phyloP scores from a whole-genome alignment of 2,797 vertebrate species.

The Alca torda region DNA sequence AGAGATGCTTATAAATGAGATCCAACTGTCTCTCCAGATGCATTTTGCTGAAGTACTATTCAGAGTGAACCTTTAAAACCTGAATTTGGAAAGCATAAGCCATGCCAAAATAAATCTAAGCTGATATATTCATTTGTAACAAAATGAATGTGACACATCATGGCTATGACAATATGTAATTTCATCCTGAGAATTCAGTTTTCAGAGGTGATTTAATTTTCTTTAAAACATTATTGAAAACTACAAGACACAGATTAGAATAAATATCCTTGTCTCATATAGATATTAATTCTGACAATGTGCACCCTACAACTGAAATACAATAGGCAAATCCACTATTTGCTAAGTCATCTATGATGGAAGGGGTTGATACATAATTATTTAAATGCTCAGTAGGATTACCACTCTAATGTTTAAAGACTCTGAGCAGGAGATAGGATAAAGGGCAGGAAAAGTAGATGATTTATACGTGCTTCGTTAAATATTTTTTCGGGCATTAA shows the following conservation, averaged over 20 bases:
- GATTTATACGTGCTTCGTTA: not conserved
- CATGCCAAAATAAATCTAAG: slow-evolving; percentile 73
- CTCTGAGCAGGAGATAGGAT: not conserved
- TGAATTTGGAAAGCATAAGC: slow-evolving; percentile 59
- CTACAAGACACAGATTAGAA: slow-evolving; percentile 58
- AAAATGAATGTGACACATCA: slow-evolving; percentile 61
- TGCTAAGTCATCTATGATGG: slow-evolving; percentile 17
- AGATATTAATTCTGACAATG: slow-evolving; percentile 61
- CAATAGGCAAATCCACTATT: slow-evolving; percentile 32
- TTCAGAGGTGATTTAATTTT: slow-evolving; percentile 72
- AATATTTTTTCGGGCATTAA: slow-evolving; percentile 24
- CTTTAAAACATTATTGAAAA: slow-evolving; percentile 70
- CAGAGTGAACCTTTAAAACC: slow-evolving; percentile 62
- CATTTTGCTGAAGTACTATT: slow-evolving; percentile 69
- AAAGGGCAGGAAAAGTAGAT: not conserved
- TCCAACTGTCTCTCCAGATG: slow-evolving; percentile 64
- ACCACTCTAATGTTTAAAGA: not conserved
- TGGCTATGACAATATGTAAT: slow-evolving; percentile 58
- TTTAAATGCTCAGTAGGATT: slow-evolving; percentile 16
- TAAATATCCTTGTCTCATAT: slow-evolving; percentile 62
- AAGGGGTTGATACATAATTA: not conserved
- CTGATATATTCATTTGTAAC: slow-evolving; percentile 71
- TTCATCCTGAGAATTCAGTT: slow-evolving; percentile 69
- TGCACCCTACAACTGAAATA: slow-evolving; percentile 42
- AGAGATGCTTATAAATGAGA: slow-evolving; percentile 72